Evolutionary conservation across 1,140 invertebrate species (phyloP).

Genomic region (Pantala flavescens): DNA sequence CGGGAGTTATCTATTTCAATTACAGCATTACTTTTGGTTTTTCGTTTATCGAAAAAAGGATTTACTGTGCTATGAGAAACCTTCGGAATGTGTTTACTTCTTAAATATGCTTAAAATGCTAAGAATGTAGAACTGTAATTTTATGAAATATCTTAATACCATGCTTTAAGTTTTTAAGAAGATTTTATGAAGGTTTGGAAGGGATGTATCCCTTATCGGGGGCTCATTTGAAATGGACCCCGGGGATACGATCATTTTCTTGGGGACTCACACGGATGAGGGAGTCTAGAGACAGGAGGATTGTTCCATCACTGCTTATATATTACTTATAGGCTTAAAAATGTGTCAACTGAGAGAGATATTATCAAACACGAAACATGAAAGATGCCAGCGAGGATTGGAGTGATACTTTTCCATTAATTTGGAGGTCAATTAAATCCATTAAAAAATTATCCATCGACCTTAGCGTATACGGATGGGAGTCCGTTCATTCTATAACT

Average conservation of each 20-base stretch:
- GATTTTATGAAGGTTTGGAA: background rate
- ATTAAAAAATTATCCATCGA: background rate
- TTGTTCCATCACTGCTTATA: background rate
- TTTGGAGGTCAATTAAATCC: background rate
- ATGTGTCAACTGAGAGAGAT: background rate
- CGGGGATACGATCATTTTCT: background rate
- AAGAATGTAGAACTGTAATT: background rate
- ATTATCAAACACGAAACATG: background rate
- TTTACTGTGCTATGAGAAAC: background rate
- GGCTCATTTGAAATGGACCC: too few species aligned
- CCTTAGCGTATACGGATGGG: background rate
- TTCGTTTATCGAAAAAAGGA: background rate
- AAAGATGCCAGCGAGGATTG: background rate
- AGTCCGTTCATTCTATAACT: background rate
- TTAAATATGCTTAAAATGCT: background rate
- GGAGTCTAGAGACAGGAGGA: background rate
- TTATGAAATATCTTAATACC: background rate
- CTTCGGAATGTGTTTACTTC: background rate
- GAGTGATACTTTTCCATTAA: constrained; percentile 2
- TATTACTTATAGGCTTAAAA: background rate
- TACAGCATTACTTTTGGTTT: too few species aligned
- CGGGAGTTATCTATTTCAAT: too few species aligned
- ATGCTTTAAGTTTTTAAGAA: background rate
- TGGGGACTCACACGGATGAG: background rate
- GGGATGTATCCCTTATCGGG: too few species aligned